A percentile compares a stretch with the other conserved stretches of the same genome.
phyloP scores from a whole-genome alignment of 2,888 invertebrate genomes.

The Phlogophora meticulosa region DNA sequence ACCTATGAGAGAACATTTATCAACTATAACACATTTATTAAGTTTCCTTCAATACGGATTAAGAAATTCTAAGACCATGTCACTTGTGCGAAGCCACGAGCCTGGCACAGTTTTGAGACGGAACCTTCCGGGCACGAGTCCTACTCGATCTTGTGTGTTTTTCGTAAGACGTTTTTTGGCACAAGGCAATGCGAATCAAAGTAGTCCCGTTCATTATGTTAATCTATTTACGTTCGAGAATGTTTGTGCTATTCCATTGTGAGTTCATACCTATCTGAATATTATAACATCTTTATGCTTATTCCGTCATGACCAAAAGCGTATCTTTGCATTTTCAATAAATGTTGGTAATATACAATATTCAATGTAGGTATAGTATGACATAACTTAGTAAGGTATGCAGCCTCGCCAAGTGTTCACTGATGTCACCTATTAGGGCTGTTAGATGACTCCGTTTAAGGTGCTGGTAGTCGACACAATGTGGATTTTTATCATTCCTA shows the following conservation, averaged over 20 bases:
- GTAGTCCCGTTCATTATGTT: slow-evolving; percentile 8
- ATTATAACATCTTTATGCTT: neutral
- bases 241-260: neutral
- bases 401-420: slow-evolving; percentile 43
- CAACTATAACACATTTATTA: no score
- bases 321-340: slow-evolving; percentile 39
- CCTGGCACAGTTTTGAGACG: no score
- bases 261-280: slow-evolving; percentile 1
- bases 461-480: slow-evolving; percentile 39
- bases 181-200: slow-evolving; percentile 11
- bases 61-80: no score
- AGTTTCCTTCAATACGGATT: no score
- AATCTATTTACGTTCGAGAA: slow-evolving; percentile 5
- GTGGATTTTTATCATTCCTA: slow-evolving; percentile 54
- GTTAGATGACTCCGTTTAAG: slow-evolving; percentile 62
- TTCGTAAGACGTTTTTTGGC: no score
- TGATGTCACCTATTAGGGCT: slow-evolving; percentile 68
- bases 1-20: no score
- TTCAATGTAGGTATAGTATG: slow-evolving; percentile 37
- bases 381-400: slow-evolving; percentile 44
- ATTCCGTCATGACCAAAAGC: slow-evolving; percentile 25
- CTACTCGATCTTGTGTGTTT: no score
- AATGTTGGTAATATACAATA: slow-evolving; percentile 21
- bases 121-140: no score
- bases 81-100: no score